Conservation (phyloP, 2,888 invertebrate genomes). For the Apantesis nais region DNA sequence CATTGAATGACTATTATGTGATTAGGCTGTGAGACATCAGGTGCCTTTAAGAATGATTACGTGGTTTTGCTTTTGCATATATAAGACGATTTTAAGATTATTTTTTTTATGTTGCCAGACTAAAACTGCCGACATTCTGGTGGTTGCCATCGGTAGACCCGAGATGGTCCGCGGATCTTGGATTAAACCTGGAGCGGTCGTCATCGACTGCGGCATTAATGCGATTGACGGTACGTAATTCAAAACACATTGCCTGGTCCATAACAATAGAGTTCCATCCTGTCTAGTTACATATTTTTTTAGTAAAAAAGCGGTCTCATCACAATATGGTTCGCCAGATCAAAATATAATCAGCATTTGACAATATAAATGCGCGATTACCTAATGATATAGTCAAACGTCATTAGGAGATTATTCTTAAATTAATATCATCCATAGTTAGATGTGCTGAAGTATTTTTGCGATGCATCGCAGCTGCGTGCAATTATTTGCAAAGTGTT, state of each 20-base stretch:
- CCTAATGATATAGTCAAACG: too few relatives aligned
- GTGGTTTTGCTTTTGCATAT: neutral
- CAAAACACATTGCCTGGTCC: neutral
- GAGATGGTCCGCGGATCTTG: conserved; percentile 97
- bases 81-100: neutral
- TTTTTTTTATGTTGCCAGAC: conserved; percentile 72
- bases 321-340: too few relatives aligned
- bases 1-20: too few relatives aligned
- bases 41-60: neutral
- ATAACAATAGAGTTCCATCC: neutral
- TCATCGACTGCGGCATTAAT: conserved; percentile 99
- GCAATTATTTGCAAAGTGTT: too few relatives aligned
- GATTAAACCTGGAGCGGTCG: conserved; percentile 99
- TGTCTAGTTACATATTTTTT: neutral
- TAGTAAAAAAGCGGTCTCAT: neutral
- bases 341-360: too few relatives aligned
- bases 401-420: too few relatives aligned
- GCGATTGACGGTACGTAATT: conserved; percentile 90
- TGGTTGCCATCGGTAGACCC: conserved; percentile 97
- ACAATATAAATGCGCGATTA: too few relatives aligned
- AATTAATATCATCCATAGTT: too few relatives aligned
- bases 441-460: too few relatives aligned
- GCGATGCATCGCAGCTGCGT: too few relatives aligned
- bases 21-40: neutral
- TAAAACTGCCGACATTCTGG: conserved; percentile 95